Evolutionary conservation across 2,888 invertebrate species (phyloP).

Genomic region (Phaonia tiefii): DNA sequence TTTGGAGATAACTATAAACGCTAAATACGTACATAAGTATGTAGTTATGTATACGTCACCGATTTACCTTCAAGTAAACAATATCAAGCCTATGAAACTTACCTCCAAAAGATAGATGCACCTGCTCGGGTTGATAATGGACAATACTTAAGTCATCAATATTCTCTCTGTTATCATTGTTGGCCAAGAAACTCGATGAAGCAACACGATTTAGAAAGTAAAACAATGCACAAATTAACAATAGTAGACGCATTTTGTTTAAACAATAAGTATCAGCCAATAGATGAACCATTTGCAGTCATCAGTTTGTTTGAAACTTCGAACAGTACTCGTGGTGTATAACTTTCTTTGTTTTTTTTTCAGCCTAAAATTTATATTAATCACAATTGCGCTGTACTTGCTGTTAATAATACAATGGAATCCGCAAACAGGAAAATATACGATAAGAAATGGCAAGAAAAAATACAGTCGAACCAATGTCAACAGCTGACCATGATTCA

Average conservation of each 20-base stretch:
- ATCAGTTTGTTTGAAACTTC: neutral
- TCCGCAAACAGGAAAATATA: too few relatives aligned
- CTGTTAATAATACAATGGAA: too few relatives aligned
- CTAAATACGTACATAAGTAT: too few relatives aligned
- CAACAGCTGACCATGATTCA: neutral
- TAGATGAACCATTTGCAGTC: neutral
- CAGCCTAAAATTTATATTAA: too few relatives aligned
- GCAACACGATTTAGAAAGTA: constrained; percentile 37
- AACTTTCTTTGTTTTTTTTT: too few relatives aligned
- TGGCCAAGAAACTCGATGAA: neutral
- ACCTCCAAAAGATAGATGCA: constrained; percentile 86
- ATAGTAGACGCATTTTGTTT: constrained; percentile 45
- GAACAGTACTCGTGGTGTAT: too few relatives aligned
- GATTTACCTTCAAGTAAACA: too few relatives aligned
- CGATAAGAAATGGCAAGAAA: neutral
- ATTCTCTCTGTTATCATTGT: neutral
- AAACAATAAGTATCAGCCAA: neutral
- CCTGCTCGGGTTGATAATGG: constrained; percentile 85
- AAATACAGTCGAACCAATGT: neutral
- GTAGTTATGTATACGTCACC: too few relatives aligned
- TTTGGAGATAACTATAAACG: too few relatives aligned
- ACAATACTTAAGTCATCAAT: constrained; percentile 71
- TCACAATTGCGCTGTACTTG: too few relatives aligned
- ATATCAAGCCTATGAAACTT: constrained; percentile 66
- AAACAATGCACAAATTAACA: constrained; percentile 39